These are phyloP conservation scores for Dichetophora obliterata DNA, from an alignment of 2,888 invertebrate species.

Conservation along the genomic window DNA sequence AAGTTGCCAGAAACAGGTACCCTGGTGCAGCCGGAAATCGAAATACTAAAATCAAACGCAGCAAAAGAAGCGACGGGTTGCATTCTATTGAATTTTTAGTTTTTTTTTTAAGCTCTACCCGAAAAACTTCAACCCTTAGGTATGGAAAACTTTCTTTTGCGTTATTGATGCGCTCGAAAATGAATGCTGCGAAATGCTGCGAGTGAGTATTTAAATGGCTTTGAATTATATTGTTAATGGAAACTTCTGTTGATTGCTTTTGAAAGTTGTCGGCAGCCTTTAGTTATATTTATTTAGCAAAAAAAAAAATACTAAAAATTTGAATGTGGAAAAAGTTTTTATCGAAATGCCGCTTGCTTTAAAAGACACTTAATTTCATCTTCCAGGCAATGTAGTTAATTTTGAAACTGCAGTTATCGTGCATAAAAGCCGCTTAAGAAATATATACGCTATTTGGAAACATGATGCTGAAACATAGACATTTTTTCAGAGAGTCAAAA, in stretches of 20 bases:
- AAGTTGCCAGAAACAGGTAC: slow-evolving; percentile 24
- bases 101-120: background rate
- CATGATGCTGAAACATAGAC: no score
- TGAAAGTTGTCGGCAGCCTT: background rate
- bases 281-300: background rate
- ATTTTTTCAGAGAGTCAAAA: no score
- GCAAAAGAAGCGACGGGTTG: background rate
- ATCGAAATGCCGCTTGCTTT: background rate
- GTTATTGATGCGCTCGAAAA: background rate
- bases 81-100: background rate
- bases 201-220: slow-evolving; percentile 26
- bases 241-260: slow-evolving; percentile 36
- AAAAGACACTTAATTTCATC: background rate
- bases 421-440: no score
- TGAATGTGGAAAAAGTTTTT: background rate
- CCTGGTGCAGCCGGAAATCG: slow-evolving; percentile 18
- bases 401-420: no score
- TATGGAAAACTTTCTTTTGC: background rate
- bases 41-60: background rate
- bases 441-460: no score
- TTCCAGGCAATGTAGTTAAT: no score
- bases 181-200: slow-evolving; percentile 18
- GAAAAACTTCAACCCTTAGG: background rate
- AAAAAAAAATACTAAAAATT: slow-evolving; percentile 14
- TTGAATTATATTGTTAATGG: slow-evolving; percentile 24